Base-by-base conservation (phyloP, 2,113 vertebrate genomes). In the Heteronetta atricapilla region DNA sequence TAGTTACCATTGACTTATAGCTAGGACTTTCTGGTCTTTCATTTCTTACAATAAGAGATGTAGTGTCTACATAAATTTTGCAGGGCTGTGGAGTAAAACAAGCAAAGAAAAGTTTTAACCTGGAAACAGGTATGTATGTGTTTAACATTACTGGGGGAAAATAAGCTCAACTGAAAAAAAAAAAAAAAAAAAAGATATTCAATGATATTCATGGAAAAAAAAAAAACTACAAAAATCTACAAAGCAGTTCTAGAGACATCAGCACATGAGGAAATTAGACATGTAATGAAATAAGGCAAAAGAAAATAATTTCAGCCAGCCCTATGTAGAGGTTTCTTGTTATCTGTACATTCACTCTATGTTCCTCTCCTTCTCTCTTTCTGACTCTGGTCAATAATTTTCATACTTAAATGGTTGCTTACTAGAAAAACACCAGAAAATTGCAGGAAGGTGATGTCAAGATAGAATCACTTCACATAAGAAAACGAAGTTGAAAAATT, bases 221-320 rank as follows among this genome's bases (percentile, higher is more conserved):
- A 25, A 2, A 69, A 36, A n/a, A 8, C 7, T 4, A 0, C 0
- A 31, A 25, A 78, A 28, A 63, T 10, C 12, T 52, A 26, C 15
- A 59, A 16, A 78, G 23, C 5, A 40, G 2, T 70, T 77, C 14
- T 42, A 87, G 14, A 58, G 13, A 8, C 69, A 34, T 74, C n/a
- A 58, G 8, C 2, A 78, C 66, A 75, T 4, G 8, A 36, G 26
- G 52, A 88, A 90, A 59, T 59, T 18, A 42, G 20, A 64, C 8
- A 56, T 11, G 7, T 60, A 81, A 60, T 8, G 10, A 83, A 75
- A 74, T 70, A 63, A 78, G 11, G 26, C 14, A 88, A 75, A 10
- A 84, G 38, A 87, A 88, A 86, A 77, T 34, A 8, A 40, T 10
- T 55, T 82, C 7, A 9, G 15, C 8, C 34, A 67, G 23, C 20